A percentile compares a stretch with the other conserved stretches of the same genome.
These are phyloP conservation scores for Narcine bancroftii DNA, from an alignment of 2,113 vertebrate species.

Conservation along the genomic window DNA sequence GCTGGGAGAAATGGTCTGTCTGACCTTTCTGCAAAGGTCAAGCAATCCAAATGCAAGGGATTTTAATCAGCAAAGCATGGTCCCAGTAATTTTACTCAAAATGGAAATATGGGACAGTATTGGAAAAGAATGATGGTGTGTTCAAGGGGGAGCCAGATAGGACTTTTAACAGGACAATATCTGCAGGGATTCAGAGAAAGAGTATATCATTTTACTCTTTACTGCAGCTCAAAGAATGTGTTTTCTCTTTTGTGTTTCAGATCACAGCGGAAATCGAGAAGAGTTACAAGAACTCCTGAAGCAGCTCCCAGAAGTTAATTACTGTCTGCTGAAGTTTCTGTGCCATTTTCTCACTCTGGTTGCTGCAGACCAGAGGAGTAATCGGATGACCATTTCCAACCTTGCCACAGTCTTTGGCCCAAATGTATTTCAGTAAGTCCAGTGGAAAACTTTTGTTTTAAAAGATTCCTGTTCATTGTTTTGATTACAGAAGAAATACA, in stretches of 20 bases:
- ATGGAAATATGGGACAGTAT: neutral
- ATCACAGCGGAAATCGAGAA: constrained; percentile 38
- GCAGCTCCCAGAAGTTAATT: constrained; percentile 70
- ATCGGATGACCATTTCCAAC: constrained; percentile 77
- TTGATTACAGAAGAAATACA: neutral
- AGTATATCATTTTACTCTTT: neutral
- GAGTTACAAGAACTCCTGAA: constrained; percentile 62
- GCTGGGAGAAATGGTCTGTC: neutral
- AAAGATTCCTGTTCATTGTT: neutral
- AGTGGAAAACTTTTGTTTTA: neutral
- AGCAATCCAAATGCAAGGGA: neutral
- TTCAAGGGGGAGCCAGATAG: no score
- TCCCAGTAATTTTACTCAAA: neutral
- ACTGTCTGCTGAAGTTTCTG: constrained; percentile 73
- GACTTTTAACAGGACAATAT: no score
- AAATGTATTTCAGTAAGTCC: constrained; percentile 84
- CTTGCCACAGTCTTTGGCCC: constrained; percentile 85
- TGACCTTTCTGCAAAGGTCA: neutral
- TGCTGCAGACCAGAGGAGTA: constrained; percentile 66
- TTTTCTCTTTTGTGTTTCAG: neutral
- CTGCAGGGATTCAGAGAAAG: no score
- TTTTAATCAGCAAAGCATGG: neutral
- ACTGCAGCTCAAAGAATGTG: neutral
- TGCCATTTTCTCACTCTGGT: constrained; percentile 77
- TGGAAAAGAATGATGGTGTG: neutral